Percentiles rank a stretch among this genome's conserved stretches.
These are phyloP conservation scores for Papilio polytes DNA, from an alignment of 1,140 invertebrate species.

Conservation along the genomic window DNA sequence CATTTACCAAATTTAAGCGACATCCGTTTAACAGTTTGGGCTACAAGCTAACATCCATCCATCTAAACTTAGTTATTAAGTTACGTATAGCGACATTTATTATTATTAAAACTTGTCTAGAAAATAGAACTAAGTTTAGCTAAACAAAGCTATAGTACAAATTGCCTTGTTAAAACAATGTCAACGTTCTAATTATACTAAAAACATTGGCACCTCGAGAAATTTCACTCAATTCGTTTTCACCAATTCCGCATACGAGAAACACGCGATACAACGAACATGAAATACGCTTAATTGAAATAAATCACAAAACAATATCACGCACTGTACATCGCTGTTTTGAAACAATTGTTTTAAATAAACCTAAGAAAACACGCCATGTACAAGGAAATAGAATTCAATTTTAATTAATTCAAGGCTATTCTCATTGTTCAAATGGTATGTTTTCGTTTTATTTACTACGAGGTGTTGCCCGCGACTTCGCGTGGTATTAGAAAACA, in stretches of 20 bases:
- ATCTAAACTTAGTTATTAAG: too few relatives aligned
- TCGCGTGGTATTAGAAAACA: too few relatives aligned
- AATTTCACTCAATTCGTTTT: constrained; percentile 44
- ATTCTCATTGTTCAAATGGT: not conserved
- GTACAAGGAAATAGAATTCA: not conserved
- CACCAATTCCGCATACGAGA: constrained; percentile 48
- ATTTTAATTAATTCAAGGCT: not conserved
- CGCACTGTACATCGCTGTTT: constrained; percentile 28
- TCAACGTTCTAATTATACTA: constrained; percentile 18
- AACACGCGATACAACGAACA: constrained; percentile 42
- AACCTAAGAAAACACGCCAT: not conserved
- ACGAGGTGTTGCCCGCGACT: too few relatives aligned
- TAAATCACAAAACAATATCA: constrained; percentile 23
- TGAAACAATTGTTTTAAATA: not conserved
- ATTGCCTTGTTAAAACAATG: constrained; percentile 10
- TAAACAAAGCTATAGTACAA: not conserved
- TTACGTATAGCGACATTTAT: too few relatives aligned
- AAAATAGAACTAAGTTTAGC: not conserved
- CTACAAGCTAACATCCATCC: too few relatives aligned
- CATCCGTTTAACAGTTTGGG: too few relatives aligned
- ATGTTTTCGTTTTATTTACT: not conserved
- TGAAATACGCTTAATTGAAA: constrained; percentile 30
- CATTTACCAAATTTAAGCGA: too few relatives aligned
- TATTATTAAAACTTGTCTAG: too few relatives aligned
- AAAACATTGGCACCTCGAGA: constrained; percentile 37